These are phyloP conservation scores for Anoncus sp. DNA, from an alignment of 2,888 invertebrate genomes.

Conservation along the genomic window DNA sequence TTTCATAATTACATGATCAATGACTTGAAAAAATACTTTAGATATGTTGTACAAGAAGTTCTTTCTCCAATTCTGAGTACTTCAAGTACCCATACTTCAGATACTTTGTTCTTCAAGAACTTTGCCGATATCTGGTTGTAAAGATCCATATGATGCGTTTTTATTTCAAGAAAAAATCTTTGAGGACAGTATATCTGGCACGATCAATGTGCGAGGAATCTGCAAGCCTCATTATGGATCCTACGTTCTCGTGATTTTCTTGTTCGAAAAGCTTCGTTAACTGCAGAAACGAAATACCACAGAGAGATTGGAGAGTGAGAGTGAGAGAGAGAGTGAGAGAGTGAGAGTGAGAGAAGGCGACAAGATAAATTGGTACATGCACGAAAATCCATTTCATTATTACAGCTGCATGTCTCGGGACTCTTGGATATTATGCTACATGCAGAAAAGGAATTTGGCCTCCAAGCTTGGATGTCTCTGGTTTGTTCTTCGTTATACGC, in stretches of 20 bases:
- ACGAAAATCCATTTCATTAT: conserved; percentile 71
- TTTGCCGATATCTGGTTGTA: too few species aligned
- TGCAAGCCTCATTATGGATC: background rate
- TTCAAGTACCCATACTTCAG: too few species aligned
- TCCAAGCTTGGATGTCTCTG: conserved; percentile 35
- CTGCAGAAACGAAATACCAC: conserved; percentile 1
- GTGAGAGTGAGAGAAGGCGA: conserved; percentile 13
- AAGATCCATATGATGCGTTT: too few species aligned
- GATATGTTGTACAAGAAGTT: too few species aligned
- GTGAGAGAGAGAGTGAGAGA: background rate
- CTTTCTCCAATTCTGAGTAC: too few species aligned
- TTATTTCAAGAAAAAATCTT: background rate
- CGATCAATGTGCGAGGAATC: background rate
- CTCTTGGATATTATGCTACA: conserved; percentile 41
- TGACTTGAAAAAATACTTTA: too few species aligned
- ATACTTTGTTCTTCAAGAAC: too few species aligned
- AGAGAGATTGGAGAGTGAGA: background rate
- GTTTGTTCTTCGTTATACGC: conserved; percentile 31
- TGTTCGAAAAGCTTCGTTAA: background rate
- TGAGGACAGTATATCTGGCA: background rate
- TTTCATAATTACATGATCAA: too few species aligned
- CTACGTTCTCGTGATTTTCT: conserved; percentile 11
- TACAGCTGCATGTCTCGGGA: conserved; percentile 40
- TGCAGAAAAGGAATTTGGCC: conserved; percentile 54
- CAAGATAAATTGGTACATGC: conserved; percentile 58